Conservation (phyloP, 2,797 vertebrate genomes). For the Leptodactylus fallax region DNA sequence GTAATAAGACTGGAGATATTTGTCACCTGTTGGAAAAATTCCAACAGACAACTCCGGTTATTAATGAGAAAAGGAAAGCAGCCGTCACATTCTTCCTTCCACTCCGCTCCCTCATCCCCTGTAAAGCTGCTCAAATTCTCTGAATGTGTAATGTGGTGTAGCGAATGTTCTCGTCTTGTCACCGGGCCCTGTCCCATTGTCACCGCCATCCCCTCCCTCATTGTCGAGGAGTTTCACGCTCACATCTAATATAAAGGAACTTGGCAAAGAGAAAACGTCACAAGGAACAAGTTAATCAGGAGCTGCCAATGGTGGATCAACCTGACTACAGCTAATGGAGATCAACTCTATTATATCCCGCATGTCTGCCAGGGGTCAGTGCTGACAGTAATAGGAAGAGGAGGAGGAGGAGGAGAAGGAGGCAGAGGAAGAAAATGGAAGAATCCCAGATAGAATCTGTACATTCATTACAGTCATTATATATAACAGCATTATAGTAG, state of each 20-base stretch:
- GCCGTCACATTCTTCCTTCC: slow-evolving; percentile 17
- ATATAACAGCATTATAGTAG: neutral
- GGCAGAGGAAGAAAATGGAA: too few species aligned
- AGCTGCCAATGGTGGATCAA: neutral
- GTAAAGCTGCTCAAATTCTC: too few species aligned
- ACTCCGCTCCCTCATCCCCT: too few species aligned
- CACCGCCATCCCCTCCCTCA: neutral
- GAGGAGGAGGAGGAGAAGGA: neutral
- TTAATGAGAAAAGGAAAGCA: slow-evolving; percentile 24
- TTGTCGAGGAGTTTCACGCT: slow-evolving; percentile 42
- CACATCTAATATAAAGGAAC: slow-evolving; percentile 50
- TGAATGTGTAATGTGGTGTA: neutral
- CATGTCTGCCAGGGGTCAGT: neutral
- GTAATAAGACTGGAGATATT: slow-evolving; percentile 5
- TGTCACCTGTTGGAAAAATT: slow-evolving; percentile 51
- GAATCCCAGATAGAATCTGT: too few species aligned
- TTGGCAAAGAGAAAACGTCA: neutral
- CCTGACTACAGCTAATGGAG: neutral
- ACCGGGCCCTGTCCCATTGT: neutral
- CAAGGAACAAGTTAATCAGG: slow-evolving; percentile 41
- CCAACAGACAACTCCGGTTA: slow-evolving; percentile 44
- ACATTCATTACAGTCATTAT: neutral
- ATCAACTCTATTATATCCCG: too few species aligned
- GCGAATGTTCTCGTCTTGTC: neutral
- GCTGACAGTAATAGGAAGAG: neutral